Evolutionary conservation across 53 echinoderm and acorn worm species (phyloP).

Genomic region (Actinopyga echinites): DNA sequence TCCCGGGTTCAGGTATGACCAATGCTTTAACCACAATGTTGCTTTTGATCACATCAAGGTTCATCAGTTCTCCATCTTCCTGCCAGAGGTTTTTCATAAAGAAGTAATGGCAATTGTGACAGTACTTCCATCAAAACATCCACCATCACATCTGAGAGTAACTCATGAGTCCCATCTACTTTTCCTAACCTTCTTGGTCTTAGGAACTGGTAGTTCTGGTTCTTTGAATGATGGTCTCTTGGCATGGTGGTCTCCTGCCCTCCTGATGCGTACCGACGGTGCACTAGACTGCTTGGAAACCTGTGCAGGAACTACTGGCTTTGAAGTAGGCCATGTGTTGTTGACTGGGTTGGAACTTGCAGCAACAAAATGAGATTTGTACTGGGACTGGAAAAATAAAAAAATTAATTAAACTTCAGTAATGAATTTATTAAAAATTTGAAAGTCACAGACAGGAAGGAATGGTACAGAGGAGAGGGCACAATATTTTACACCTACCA

Average conservation of each 20-base stretch:
- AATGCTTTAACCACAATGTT: too few relatives aligned
- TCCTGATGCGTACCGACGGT: not conserved
- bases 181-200: constrained; percentile 44
- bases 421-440: too few relatives aligned
- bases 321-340: not conserved
- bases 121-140: too few relatives aligned
- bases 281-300: not conserved
- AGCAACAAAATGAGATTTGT: constrained; percentile 90
- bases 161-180: constrained; percentile 71
- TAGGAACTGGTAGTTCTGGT: constrained; percentile 15
- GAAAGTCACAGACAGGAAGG: too few relatives aligned
- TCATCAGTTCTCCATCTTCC: too few relatives aligned
- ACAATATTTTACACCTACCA: too few relatives aligned
- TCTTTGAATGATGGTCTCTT: constrained; percentile 29
- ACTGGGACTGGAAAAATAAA: constrained; percentile 71
- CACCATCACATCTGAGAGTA: not conserved
- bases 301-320: not conserved
- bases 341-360: constrained; percentile 70
- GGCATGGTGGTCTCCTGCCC: constrained; percentile 33
- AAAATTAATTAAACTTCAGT: not conserved
- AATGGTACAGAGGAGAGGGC: too few relatives aligned
- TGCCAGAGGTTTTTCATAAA: too few relatives aligned
- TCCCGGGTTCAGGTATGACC: too few relatives aligned
- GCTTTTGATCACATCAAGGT: too few relatives aligned
- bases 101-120: too few relatives aligned